phyloP scores from a whole-genome alignment of 2,113 vertebrate species.

The Phylloscopus trochiloides region DNA sequence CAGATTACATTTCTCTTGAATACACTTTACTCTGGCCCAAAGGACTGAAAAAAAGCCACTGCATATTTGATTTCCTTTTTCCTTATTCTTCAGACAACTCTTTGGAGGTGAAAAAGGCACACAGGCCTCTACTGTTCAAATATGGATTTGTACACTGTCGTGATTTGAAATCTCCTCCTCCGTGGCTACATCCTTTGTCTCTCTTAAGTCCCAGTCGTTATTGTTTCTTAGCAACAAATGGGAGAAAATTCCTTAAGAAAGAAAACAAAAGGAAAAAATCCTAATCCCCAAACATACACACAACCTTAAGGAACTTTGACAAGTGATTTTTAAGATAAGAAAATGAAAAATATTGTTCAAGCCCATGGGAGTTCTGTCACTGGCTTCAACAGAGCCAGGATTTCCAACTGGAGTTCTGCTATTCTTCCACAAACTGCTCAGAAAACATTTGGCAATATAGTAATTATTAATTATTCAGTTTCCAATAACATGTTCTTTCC shows the following conservation, averaged over 20 bases:
- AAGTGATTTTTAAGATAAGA: not conserved
- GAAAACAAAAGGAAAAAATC: not conserved
- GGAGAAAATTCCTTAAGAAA: not conserved
- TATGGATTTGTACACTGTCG: not conserved
- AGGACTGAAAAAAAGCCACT: not conserved
- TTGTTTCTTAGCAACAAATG: not conserved
- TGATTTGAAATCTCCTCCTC: not conserved
- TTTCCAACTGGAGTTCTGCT: not conserved
- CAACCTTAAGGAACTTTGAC: not conserved
- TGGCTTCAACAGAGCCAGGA: not conserved
- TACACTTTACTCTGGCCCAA: not conserved
- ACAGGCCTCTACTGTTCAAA: not conserved
- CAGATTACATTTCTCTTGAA: not conserved
- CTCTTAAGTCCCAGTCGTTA: not conserved
- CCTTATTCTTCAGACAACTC: not conserved
- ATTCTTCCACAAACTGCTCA: not conserved
- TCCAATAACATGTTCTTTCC: constrained; percentile 26
- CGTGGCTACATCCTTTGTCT: not conserved
- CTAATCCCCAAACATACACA: not conserved
- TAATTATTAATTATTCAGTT: constrained; percentile 18
- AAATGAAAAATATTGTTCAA: not conserved
- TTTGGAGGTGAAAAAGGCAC: not conserved
- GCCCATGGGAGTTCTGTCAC: not conserved
- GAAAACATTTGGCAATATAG: not conserved
- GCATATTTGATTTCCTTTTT: not conserved